A percentile compares a stretch with the other conserved stretches of the same genome.
Evolutionary conservation across 2,888 invertebrate species (phyloP).

Genomic region (Campopleginae sp.): DNA sequence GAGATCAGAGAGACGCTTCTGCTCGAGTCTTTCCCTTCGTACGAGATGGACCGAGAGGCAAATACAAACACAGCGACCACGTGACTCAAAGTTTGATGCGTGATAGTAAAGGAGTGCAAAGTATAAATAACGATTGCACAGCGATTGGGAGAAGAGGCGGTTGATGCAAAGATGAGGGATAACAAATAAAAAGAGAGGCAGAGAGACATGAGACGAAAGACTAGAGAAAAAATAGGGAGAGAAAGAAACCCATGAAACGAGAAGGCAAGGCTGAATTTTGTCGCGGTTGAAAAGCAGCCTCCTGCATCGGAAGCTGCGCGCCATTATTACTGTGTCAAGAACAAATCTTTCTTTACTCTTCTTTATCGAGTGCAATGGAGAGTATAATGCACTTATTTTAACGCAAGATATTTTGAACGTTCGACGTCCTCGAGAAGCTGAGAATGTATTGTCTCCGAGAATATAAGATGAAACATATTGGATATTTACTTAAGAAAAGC

Average conservation of each 20-base stretch:
- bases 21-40: conserved; percentile 27
- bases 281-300: background rate
- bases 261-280: conserved; percentile 4
- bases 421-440: background rate
- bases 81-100: conserved; percentile 30
- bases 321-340: background rate
- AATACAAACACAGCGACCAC: conserved; percentile 56
- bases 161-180: conserved; percentile 60
- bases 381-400: background rate
- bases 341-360: background rate
- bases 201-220: conserved; percentile 8
- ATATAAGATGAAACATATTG: background rate
- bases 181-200: conserved; percentile 18
- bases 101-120: conserved; percentile 50
- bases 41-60: conserved; percentile 43
- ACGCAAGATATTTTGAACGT: background rate
- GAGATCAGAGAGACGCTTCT: conserved; percentile 9
- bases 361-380: background rate
- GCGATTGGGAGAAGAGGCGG: conserved; percentile 42
- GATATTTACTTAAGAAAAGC: background rate
- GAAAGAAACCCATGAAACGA: background rate
- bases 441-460: background rate
- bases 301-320: background rate
- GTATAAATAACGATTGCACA: conserved; percentile 58
- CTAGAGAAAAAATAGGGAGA: background rate